Base-by-base conservation (phyloP, 2,888 invertebrate genomes). In the Rhogogaster chlorosoma region DNA sequence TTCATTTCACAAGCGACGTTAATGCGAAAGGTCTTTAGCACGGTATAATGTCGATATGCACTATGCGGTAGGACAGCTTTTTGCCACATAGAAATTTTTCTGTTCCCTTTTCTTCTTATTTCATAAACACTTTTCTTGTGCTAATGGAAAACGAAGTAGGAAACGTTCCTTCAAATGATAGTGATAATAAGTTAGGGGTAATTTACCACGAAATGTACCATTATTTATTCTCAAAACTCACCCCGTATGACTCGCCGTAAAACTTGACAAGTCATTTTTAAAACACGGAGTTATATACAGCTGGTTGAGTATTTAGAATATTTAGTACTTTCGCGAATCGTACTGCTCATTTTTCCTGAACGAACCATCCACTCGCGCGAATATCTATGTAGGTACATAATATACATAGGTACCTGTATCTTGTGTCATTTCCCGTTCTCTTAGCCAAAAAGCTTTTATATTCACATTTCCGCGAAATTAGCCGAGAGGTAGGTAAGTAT, bases 11-110 rank as follows among this genome's bases (percentile, higher is more conserved):
- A 61, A 80, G 38, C 32, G 10, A 61, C 80, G 57, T 80, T 80
- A 61, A 80, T 80, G 80, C 61, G 80, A 80, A 61, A 38, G 57
- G 80, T 80, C 57, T 80, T 80, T 61, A 80, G 36, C 80, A 7
- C 36, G 61, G 80, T 15, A 38, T 78, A 80, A 57, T 80, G 77
- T 53, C 45, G 53, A 53, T 77, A 22, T 77, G 80, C 80, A 61
- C 80, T 80, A 38, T 61, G 38, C 57, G 15, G 10, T 15, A 22
- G 9, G 29, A 36, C 29, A 2, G 26, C 49, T 49, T 53, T 80
- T 80, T 61, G 10, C 57, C 61, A 29, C 12, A 29, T 38, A 22
- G 2, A 5, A 12, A 36, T 49, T n/a, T 36, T 80, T 38, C 80
- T 36, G 15, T 61, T 77, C 53, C 9, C 29, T 77, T 32, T 12